Conservation (phyloP, 2,797 vertebrate genomes). For the Sandelia bainsii region DNA sequence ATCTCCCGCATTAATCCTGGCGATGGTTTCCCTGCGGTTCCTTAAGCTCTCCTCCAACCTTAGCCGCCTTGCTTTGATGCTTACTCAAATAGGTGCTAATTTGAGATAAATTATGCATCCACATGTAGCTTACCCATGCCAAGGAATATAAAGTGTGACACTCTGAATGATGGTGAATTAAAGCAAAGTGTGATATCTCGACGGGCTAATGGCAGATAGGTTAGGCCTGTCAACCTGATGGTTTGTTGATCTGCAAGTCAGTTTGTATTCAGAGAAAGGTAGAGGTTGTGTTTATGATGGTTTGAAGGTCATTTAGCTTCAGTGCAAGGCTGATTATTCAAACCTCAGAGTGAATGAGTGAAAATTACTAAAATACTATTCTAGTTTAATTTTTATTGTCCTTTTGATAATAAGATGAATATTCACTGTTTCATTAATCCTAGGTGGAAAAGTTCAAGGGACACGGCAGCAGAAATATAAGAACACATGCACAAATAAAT, state of each 20-base stretch:
- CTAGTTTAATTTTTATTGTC: not conserved
- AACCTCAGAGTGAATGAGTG: not conserved
- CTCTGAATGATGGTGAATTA: conserved; percentile 80
- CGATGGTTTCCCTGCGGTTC: conserved; percentile 89
- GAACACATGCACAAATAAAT: not conserved
- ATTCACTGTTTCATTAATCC: not conserved
- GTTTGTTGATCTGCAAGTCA: conserved; percentile 69
- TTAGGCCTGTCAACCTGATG: conserved; percentile 73
- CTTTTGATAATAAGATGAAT: conserved; percentile 4
- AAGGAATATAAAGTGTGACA: conserved; percentile 82
- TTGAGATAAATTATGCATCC: conserved; percentile 83
- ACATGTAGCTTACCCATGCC: conserved; percentile 79
- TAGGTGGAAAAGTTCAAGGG: not conserved
- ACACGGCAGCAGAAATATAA: not conserved
- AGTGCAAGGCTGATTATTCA: conserved; percentile 2
- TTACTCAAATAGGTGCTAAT: conserved; percentile 87
- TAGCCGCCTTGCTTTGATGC: conserved; percentile 85
- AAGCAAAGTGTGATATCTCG: conserved; percentile 79
- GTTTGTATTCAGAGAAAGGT: conserved; percentile 57
- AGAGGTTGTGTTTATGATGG: conserved; percentile 58
- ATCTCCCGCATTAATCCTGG: conserved; percentile 91
- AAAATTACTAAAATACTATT: conserved; percentile 22
- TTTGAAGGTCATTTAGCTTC: conserved; percentile 64
- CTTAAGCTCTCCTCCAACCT: conserved; percentile 81
- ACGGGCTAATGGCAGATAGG: conserved; percentile 75